Base-by-base conservation (phyloP, 1,140 invertebrate species). In the Cryptotermes secundus region DNA sequence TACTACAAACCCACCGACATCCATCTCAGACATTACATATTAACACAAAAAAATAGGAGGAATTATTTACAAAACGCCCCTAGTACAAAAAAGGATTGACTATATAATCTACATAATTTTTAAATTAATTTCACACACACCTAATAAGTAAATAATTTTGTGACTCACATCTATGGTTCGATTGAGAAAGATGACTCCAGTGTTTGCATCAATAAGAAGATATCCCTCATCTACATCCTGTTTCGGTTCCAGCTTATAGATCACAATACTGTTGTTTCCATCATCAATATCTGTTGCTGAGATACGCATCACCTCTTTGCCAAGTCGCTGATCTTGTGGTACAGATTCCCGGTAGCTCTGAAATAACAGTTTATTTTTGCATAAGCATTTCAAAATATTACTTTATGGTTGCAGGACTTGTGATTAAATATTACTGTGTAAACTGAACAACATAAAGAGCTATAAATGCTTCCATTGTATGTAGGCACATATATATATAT, bases 201-300 rank as follows among this genome's bases (percentile, higher is more conserved):
- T 96, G 84, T 93, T 92, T 82, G 91, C 89, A 88, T 96, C 95
- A 85, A 97, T 96, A 81, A 91, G 91, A 88, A 97, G 97, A 88
- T 96, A 97, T 7, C 92, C 90, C 65, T 90, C 89, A 87, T 95
- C 94, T 10, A 89, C 87, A 2, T 88, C 86, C 31, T 83, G 83
- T 86, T 91, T 92, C 16, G 91, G 88, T 38, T 93, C 89, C 49
- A 96, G 88, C 84, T 92, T 92, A 88, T 95, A 93, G 86, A 91
- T 89, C 7, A 97, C 92, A 85, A 94, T 93, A 53, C 95, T 96
- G 90, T 97, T 97, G 87, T 95, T 93, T 16, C 96, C 95, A 87
- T 97, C 95, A 88, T 97, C 96, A 85, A 96, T 94, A 89, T 97
- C 96, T 24, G 96, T 97, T 6, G 96, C 96, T 65, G 96, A 96